These are phyloP conservation scores for Aphaenogaster ashmeadi DNA, from an alignment of 1,140 invertebrate species.

Conservation along the genomic window DNA sequence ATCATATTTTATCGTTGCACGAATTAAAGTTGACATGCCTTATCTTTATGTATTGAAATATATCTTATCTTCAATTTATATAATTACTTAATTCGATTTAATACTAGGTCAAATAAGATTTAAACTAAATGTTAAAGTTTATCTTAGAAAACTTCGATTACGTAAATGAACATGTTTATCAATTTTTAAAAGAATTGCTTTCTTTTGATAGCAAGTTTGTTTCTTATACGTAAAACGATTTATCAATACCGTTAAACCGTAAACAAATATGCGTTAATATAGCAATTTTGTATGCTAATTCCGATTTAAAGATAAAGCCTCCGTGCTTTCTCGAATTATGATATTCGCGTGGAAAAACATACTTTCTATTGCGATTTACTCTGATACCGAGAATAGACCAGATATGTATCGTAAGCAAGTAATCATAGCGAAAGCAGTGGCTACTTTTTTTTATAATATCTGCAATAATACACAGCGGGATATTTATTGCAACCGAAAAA, in stretches of 20 bases:
- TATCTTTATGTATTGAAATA: constrained; percentile 42
- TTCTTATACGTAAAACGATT: neutral
- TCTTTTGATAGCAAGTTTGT: constrained; percentile 8
- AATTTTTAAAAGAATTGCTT: neutral
- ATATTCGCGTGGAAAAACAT: constrained; percentile 9
- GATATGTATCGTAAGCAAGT: constrained; percentile 34
- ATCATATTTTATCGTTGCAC: constrained; percentile 23
- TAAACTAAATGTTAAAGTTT: constrained; percentile 26
- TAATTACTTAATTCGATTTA: constrained; percentile 37
- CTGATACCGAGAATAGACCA: constrained; percentile 19
- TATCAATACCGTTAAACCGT: neutral
- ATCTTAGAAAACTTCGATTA: neutral
- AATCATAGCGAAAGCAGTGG: constrained; percentile 50
- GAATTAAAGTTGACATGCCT: constrained; percentile 9
- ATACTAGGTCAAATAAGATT: constrained; percentile 38
- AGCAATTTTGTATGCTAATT: neutral
- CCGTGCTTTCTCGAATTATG: constrained; percentile 30
- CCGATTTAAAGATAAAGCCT: neutral
- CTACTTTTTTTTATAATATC: neutral
- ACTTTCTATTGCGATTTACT: constrained; percentile 51
- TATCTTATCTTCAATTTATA: constrained; percentile 51
- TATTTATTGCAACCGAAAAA: neutral
- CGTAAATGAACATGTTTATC: neutral
- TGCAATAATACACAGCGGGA: neutral
- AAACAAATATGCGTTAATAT: constrained; percentile 16